Evolutionary conservation across 2,113 vertebrate species (phyloP), one percentile per base, ranked within the genome.

Genomic region (Bubo bubo): DNA sequence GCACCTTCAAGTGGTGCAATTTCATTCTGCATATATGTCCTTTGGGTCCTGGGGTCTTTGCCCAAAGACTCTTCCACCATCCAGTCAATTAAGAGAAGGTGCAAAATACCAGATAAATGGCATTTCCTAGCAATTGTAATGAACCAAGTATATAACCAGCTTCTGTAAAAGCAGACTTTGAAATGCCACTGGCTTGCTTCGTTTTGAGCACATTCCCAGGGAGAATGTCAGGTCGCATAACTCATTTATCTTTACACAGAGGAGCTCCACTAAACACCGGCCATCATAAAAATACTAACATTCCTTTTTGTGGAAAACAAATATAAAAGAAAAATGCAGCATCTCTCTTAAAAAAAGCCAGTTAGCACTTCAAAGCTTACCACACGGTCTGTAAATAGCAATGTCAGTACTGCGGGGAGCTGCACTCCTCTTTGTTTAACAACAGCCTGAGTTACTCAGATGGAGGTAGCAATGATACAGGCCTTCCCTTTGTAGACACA

Each of bases 171-270:
- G 70, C 84, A 56, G 86, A 35, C 64, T 95, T 92, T 79, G 93
- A 96, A 96, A 96, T 93, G 85, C 92, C 95, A 86, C 71, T 49
- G 81, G 77, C 90, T 94, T 53, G 81, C 92, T 93, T 92, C 21
- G 2, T 87, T 95, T 88, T 23, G 14, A 95, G 88, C 77, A 32
- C 53, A 34, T 70, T 94, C 95, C 93, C 95, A 90, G 88, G 58
- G 79, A 94, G 92, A 95, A 96, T 88, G 92, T 95, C 96, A 96
- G 90, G 86, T 90, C 37, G 2, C 56, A 12, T 71, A 94, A 90
- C 70, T 97, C 68, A 92, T 93, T 95, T 88, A 79, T 93, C 93
- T 87, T 94, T 83, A 50, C 77, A 66, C 84, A 85, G 49, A 93
- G 88, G 94, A 84, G 64, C 55, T 96, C 83, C 2, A 7, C 76